Evolutionary conservation across 1,140 invertebrate species (phyloP).

Genomic region (Drosophila santomea): DNA sequence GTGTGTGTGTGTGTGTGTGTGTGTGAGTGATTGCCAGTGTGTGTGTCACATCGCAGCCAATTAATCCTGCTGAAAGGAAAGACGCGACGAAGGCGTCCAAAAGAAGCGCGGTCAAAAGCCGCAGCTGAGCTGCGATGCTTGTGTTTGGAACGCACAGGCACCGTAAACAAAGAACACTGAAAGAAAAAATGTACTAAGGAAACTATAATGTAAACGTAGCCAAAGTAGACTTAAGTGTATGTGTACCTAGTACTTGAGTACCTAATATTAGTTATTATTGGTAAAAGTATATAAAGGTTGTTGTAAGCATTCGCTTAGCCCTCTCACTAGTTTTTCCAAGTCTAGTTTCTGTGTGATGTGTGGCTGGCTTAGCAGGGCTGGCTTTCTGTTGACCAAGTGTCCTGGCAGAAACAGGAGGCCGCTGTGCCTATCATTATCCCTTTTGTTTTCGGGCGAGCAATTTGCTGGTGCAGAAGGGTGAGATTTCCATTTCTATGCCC

Average conservation of each 20-base stretch:
- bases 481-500: constrained; percentile 33
- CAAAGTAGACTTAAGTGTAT: neutral
- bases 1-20: constrained; percentile 5
- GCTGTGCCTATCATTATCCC: constrained; percentile 63
- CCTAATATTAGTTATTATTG: too few species aligned
- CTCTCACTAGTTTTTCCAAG: neutral
- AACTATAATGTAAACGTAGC: too few species aligned
- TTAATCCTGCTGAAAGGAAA: constrained; percentile 66
- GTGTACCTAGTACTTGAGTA: neutral
- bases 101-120: constrained; percentile 41
- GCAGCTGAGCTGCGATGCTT: constrained; percentile 32
- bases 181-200: neutral
- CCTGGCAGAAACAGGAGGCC: constrained; percentile 3
- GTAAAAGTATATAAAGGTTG: too few species aligned
- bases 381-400: constrained; percentile 14
- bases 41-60: constrained; percentile 67
- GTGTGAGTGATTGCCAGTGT: constrained; percentile 9
- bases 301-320: too few species aligned
- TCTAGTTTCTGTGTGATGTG: constrained; percentile 6
- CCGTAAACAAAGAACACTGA: constrained; percentile 5
- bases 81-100: constrained; percentile 34
- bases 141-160: constrained; percentile 12
- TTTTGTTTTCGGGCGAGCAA: constrained; percentile 57
- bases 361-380: neutral
- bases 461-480: constrained; percentile 60